Conservation (phyloP, 92 coral and sea anemone species). For the Pocillopora grandis region DNA sequence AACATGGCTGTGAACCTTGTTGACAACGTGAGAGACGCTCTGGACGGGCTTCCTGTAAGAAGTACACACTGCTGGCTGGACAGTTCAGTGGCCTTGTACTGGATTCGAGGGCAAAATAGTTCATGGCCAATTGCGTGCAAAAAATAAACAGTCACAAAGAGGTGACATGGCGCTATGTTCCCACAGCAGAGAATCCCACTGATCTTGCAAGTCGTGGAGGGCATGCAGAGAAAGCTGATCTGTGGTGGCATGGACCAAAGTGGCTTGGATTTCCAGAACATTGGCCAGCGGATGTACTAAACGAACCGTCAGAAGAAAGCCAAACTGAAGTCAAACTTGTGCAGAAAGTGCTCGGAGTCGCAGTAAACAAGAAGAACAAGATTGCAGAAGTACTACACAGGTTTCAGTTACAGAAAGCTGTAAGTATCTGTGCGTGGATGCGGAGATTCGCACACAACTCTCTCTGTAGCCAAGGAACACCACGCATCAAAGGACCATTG, state of each 20-base stretch:
- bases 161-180: constrained; percentile 29
- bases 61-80: constrained; percentile 9
- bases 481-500: not conserved
- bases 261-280: constrained; percentile 28
- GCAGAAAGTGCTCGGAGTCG: not conserved
- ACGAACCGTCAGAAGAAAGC: no score
- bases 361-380: constrained; percentile 10
- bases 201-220: constrained; percentile 30
- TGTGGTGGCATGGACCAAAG: constrained; percentile 33
- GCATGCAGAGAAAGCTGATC: not conserved
- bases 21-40: constrained; percentile 43
- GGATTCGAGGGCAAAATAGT: no score
- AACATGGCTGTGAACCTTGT: constrained; percentile 58
- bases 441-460: constrained; percentile 19
- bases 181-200: constrained; percentile 9
- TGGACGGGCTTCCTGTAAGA: constrained; percentile 31
- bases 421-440: constrained; percentile 9
- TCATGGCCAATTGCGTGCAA: not conserved
- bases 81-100: no score
- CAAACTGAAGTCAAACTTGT: no score
- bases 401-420: constrained; percentile 12
- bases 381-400: not conserved
- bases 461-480: not conserved
- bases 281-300: no score
- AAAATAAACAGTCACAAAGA: not conserved